Conservation (phyloP, 2,888 invertebrate species). For the Agrochola litura region DNA sequence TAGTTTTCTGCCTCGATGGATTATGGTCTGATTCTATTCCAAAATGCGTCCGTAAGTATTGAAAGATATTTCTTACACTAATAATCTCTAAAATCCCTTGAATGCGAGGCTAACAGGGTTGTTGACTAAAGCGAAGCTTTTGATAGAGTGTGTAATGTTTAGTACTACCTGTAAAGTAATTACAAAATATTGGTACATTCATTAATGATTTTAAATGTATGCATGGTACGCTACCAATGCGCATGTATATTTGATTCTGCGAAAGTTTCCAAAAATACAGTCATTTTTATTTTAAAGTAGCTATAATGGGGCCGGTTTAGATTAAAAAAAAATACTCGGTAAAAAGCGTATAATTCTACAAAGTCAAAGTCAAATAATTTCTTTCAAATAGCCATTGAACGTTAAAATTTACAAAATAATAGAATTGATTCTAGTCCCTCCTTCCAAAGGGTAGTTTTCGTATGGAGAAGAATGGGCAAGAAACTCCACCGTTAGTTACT, state of each 20-base stretch:
- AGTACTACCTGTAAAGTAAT: neutral
- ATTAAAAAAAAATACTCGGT: neutral
- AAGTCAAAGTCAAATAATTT: too few species aligned
- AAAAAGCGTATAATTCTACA: too few species aligned
- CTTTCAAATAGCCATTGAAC: too few species aligned
- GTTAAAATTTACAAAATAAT: too few species aligned
- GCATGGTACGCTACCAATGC: neutral
- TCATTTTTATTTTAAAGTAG: conserved; percentile 3
- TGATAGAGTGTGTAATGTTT: neutral
- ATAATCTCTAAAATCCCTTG: neutral
- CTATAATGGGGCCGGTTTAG: neutral
- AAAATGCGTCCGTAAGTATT: conserved; percentile 68
- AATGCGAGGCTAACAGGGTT: neutral
- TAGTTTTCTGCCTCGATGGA: conserved; percentile 73
- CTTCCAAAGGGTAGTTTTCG: too few species aligned
- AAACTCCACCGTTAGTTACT: too few species aligned
- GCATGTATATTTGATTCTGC: too few species aligned
- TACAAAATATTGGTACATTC: neutral
- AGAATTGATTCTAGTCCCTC: too few species aligned
- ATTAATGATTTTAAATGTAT: neutral
- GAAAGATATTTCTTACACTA: neutral
- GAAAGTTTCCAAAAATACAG: neutral
- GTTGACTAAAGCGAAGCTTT: neutral
- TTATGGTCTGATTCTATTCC: conserved; percentile 69
- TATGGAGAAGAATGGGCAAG: too few species aligned